Conservation (phyloP, 2,888 invertebrate species). For the Machimus atricapillus region DNA sequence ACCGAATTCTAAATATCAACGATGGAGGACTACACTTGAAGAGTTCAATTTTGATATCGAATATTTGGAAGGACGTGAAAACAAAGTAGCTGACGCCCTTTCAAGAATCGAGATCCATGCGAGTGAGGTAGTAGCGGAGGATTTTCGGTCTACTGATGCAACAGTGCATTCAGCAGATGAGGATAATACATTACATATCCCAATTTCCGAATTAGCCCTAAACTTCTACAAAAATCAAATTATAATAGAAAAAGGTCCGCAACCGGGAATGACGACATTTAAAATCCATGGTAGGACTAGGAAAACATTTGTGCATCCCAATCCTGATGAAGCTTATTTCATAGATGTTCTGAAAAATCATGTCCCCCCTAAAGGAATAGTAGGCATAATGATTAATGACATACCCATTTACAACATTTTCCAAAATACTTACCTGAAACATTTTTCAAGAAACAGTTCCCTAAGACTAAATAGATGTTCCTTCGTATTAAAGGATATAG, state of each 20-base stretch:
- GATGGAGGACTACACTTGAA: conserved; percentile 40
- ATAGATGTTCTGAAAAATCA: conserved; percentile 13
- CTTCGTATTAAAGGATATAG: not conserved
- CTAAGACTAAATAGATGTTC: conserved; percentile 1
- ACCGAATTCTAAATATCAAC: conserved; percentile 40
- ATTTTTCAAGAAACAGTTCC: not conserved
- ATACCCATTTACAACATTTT: not conserved
- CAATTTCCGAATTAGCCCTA: conserved; percentile 39
- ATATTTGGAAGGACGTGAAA: conserved; percentile 47
- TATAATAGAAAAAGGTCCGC: not conserved
- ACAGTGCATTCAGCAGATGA: conserved; percentile 40
- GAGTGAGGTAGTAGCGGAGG: too few relatives aligned
- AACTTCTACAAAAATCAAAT: conserved; percentile 25
- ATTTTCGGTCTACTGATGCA: conserved; percentile 15
- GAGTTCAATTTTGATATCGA: conserved; percentile 35
- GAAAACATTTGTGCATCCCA: not conserved
- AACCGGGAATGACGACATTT: too few relatives aligned
- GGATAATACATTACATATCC: conserved; percentile 40
- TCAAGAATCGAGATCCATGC: conserved; percentile 26
- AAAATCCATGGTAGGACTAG: not conserved
- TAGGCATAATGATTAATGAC: conserved; percentile 14
- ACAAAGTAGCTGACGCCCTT: conserved; percentile 40
- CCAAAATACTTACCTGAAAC: conserved; percentile 19
- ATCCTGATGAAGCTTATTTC: conserved; percentile 1
- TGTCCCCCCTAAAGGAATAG: conserved; percentile 13